Percentiles rank a stretch among this genome's conserved stretches.
Evolutionary conservation across 2,888 invertebrate species (phyloP).

Genomic region (Ctenicera cuprea): DNA sequence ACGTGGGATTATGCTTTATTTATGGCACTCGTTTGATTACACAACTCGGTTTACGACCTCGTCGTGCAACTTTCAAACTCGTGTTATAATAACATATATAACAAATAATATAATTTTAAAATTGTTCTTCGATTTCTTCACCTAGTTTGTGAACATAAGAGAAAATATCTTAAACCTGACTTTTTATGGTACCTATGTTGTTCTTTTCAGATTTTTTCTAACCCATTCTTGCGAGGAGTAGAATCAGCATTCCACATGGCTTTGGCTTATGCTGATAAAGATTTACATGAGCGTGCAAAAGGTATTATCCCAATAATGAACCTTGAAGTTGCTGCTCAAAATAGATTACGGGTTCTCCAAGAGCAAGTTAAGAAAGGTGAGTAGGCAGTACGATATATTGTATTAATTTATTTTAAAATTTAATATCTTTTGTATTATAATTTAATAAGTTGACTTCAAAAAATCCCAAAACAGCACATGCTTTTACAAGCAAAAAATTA

Average conservation of each 20-base stretch:
- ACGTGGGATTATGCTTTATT: too few species aligned
- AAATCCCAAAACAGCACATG: not conserved
- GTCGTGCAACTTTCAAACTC: too few species aligned
- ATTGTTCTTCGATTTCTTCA: too few species aligned
- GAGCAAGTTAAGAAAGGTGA: conserved; percentile 76
- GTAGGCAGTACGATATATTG: too few species aligned
- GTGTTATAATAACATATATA: too few species aligned
- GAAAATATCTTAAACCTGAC: too few species aligned
- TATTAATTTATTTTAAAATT: not conserved
- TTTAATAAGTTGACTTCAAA: not conserved
- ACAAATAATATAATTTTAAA: too few species aligned
- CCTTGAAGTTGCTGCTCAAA: conserved; percentile 79
- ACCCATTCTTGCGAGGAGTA: conserved; percentile 65
- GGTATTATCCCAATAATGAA: conserved; percentile 80
- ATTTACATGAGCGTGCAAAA: conserved; percentile 79
- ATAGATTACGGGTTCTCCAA: conserved; percentile 78
- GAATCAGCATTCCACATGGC: conserved; percentile 64
- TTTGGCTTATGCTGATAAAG: conserved; percentile 79
- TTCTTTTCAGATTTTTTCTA: conserved; percentile 58
- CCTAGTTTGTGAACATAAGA: not conserved
- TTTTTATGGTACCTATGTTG: not conserved
- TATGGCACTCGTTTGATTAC: too few species aligned
- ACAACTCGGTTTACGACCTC: too few species aligned
- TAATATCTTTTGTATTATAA: too few species aligned
- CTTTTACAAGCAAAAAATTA: not conserved